Conservation (phyloP, 2,113 vertebrate genomes). For the Urocolius indicus region DNA sequence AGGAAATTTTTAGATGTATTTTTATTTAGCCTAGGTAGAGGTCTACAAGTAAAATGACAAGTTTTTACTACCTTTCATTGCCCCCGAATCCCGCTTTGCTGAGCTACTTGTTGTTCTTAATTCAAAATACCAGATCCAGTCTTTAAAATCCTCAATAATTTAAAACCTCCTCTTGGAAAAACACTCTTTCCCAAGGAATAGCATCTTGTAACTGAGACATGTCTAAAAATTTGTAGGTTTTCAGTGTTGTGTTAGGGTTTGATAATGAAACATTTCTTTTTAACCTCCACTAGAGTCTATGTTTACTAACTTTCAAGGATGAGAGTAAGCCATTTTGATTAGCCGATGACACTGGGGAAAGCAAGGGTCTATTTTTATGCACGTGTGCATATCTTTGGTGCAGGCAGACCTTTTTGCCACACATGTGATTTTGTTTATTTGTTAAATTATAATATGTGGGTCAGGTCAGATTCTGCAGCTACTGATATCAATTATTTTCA, state of each 20-base stretch:
- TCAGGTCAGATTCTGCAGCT: background rate
- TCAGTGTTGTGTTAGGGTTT: background rate
- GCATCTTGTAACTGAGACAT: background rate
- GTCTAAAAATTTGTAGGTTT: background rate
- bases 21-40: background rate
- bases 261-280: background rate
- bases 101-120: background rate
- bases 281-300: background rate
- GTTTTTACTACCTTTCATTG: background rate
- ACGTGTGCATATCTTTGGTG: background rate
- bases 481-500: background rate
- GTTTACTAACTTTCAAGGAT: background rate
- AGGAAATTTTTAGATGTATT: background rate
- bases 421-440: background rate
- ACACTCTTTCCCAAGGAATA: background rate
- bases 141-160: background rate
- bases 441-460: background rate
- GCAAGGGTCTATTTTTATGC: background rate
- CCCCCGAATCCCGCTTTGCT: background rate
- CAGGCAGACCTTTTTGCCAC: background rate
- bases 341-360: background rate
- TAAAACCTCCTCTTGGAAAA: background rate
- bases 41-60: background rate
- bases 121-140: background rate
- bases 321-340: background rate